Evolutionary conservation across 2,888 invertebrate species (phyloP).

Genomic region (Calameuta pallipes): DNA sequence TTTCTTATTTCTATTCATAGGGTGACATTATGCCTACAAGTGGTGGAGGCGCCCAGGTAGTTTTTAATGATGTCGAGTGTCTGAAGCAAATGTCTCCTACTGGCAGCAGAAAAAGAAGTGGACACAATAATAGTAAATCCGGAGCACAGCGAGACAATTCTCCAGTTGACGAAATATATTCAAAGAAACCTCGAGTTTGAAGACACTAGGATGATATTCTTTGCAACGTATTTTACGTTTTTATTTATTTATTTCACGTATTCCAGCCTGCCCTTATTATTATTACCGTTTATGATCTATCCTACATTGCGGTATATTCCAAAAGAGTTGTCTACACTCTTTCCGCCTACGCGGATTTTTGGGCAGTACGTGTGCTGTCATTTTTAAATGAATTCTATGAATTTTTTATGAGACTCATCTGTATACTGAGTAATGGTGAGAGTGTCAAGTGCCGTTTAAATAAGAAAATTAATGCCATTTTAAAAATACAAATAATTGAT

Average conservation of each 20-base stretch:
- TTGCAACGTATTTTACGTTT: slow-evolving; percentile 1
- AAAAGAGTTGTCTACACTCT: neutral
- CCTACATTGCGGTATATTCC: neutral
- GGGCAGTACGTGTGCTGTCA: neutral
- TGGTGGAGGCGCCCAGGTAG: slow-evolving; percentile 94
- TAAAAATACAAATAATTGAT: neutral
- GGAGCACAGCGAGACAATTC: neutral
- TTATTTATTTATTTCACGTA: slow-evolving; percentile 2
- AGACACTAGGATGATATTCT: neutral
- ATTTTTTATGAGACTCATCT: neutral
- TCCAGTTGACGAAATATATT: slow-evolving; percentile 28
- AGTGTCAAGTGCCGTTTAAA: neutral
- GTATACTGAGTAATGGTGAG: neutral
- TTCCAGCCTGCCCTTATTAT: neutral
- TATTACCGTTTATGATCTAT: neutral
- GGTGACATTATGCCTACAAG: slow-evolving; percentile 94
- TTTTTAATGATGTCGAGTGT: slow-evolving; percentile 94
- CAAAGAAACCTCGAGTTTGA: slow-evolving; percentile 41
- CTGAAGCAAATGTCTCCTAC: slow-evolving; percentile 85
- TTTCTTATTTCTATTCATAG: slow-evolving; percentile 56
- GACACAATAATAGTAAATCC: slow-evolving; percentile 19
- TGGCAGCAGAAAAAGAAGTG: slow-evolving; percentile 57
- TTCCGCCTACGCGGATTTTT: neutral
- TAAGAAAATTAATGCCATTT: neutral
- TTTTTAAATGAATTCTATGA: neutral